phyloP scores from a whole-genome alignment of 2,797 vertebrate genomes.

The Scarus forsteni region DNA sequence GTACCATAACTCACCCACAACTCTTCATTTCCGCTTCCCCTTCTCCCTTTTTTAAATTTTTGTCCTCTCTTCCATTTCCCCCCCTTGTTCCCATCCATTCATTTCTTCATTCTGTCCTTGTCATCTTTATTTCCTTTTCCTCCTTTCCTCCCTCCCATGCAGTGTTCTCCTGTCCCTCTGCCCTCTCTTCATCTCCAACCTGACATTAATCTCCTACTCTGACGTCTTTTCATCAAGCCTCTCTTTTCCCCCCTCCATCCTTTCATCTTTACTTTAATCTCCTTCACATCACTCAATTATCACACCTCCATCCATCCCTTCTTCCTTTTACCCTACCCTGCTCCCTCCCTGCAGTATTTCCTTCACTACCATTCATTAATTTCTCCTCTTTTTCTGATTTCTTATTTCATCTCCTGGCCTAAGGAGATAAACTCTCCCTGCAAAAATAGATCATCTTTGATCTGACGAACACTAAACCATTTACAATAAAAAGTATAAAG shows the following conservation, averaged over 20 bases:
- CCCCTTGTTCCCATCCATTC: neutral
- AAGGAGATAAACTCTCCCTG: neutral
- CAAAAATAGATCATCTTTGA: constrained; percentile 8
- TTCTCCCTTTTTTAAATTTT: too few species aligned
- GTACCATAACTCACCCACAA: too few species aligned
- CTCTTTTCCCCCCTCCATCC: neutral
- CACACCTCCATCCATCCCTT: constrained; percentile 9
- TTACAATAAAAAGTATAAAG: neutral
- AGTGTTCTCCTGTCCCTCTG: neutral
- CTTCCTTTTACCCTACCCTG: constrained; percentile 1
- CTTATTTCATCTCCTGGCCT: neutral
- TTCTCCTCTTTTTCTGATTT: neutral
- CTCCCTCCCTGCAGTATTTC: neutral
- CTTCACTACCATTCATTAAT: neutral
- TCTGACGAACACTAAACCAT: neutral
- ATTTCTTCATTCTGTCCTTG: neutral
- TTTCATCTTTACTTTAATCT: constrained; percentile 14
- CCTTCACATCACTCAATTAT: constrained; percentile 23
- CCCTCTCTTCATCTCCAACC: constrained; percentile 29
- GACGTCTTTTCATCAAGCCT: constrained; percentile 6
- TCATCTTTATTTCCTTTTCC: too few species aligned
- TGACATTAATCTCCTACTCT: constrained; percentile 34
- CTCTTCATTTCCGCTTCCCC: too few species aligned
- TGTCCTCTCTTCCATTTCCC: too few species aligned
- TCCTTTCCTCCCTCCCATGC: neutral